A percentile compares a stretch with the other conserved stretches of the same genome.
phyloP scores from a whole-genome alignment of 2,113 vertebrate species.

The Pachypanchax playfairii region DNA sequence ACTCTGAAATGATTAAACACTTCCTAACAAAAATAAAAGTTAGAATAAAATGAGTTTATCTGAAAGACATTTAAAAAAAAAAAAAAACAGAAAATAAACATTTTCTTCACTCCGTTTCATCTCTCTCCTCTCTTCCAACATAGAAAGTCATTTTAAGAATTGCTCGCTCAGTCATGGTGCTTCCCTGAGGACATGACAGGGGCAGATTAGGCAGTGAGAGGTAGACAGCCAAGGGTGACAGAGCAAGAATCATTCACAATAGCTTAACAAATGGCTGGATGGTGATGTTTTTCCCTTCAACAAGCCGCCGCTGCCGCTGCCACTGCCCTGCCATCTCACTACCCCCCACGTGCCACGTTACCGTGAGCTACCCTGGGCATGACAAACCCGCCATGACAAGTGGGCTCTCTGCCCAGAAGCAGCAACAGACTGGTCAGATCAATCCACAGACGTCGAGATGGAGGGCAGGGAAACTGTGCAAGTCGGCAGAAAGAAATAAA shows the following conservation, averaged over 20 bases:
- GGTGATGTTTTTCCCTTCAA: slow-evolving; percentile 12
- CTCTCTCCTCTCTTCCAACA: slow-evolving; percentile 1
- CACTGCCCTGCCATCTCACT: neutral
- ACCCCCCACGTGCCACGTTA: slow-evolving; percentile 8
- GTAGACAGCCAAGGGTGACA: slow-evolving; percentile 47
- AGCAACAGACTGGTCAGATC: slow-evolving; percentile 35
- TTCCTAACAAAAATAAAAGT: too few relatives aligned
- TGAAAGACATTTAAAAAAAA: neutral
- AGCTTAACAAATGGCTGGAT: slow-evolving; percentile 38
- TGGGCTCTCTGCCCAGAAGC: slow-evolving; percentile 35
- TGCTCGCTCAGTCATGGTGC: slow-evolving; percentile 22
- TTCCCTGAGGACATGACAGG: slow-evolving; percentile 31
- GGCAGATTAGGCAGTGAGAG: slow-evolving; percentile 44
- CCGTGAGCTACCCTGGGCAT: slow-evolving; percentile 32
- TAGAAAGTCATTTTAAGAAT: slow-evolving; percentile 19
- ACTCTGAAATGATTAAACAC: too few relatives aligned
- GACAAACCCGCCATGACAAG: slow-evolving; percentile 42
- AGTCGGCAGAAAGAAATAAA: neutral
- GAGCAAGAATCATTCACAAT: slow-evolving; percentile 36
- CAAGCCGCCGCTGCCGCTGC: neutral
- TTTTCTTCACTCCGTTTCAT: neutral
- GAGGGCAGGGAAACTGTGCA: neutral
- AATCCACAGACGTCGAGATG: slow-evolving; percentile 25
- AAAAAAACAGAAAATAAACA: neutral
- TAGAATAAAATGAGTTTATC: neutral